These are phyloP conservation scores for Poeciliopsis turneri DNA, from an alignment of 2,797 vertebrate species.

Conservation along the genomic window DNA sequence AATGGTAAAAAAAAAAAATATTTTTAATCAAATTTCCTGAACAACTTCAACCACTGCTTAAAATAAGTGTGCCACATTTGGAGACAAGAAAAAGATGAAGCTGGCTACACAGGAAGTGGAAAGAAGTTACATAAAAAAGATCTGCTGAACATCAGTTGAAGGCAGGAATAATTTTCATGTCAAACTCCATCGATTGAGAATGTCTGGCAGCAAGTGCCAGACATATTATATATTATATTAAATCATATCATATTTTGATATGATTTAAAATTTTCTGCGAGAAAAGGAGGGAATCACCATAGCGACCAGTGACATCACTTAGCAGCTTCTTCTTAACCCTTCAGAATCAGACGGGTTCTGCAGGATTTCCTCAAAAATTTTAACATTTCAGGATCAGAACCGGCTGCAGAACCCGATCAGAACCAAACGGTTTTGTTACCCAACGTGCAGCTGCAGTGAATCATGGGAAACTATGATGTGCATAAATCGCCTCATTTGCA, in stretches of 20 bases:
- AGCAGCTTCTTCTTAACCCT: neutral
- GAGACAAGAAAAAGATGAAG: neutral
- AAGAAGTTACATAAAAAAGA: neutral
- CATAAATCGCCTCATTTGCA: neutral
- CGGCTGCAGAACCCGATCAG: neutral
- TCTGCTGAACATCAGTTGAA: neutral
- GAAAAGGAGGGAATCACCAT: neutral
- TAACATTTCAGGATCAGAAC: neutral
- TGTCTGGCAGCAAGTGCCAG: neutral
- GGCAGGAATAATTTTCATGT: neutral
- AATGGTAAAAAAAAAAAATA: neutral
- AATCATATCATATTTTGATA: neutral
- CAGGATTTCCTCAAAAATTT: neutral
- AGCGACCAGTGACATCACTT: no score
- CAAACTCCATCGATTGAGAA: neutral
- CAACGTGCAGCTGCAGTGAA: neutral
- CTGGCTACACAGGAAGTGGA: neutral
- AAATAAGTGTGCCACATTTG: neutral
- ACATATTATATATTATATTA: no score
- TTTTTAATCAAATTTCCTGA: neutral
- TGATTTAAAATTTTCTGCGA: neutral
- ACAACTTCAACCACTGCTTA: neutral
- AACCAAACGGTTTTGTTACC: neutral
- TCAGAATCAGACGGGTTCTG: neutral
- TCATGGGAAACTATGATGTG: neutral